phyloP scores from a whole-genome alignment of 2,113 vertebrate genomes.

The Centropus bengalensis region DNA sequence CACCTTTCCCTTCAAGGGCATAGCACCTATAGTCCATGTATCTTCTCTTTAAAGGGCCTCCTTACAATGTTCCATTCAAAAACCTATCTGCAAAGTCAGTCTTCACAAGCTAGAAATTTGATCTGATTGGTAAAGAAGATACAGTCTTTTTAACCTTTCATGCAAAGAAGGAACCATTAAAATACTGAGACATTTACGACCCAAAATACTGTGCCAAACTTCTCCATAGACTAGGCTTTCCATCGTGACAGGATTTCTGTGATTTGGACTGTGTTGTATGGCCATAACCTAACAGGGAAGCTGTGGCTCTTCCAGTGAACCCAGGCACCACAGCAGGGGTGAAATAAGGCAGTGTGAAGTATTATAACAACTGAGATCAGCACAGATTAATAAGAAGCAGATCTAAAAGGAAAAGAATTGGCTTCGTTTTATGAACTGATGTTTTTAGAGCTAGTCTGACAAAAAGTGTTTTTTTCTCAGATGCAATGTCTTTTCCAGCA shows the following conservation, averaged over 20 bases:
- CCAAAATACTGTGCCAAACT: neutral
- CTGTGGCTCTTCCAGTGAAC: neutral
- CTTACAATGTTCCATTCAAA: neutral
- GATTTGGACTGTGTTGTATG: neutral
- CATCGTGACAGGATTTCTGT: neutral
- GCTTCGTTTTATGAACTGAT: neutral
- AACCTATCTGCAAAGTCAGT: neutral
- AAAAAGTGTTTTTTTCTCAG: neutral
- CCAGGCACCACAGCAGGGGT: neutral
- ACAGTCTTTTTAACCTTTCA: neutral
- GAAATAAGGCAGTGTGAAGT: neutral
- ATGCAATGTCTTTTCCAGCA: neutral
- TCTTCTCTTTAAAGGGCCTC: neutral
- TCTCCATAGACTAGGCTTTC: neutral
- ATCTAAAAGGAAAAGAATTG: neutral
- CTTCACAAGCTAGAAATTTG: neutral
- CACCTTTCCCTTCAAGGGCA: neutral
- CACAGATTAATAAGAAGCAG: neutral
- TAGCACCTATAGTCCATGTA: neutral
- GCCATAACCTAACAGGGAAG: neutral
- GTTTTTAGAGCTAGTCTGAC: neutral
- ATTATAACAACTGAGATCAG: neutral
- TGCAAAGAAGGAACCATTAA: neutral
- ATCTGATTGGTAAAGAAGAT: neutral
- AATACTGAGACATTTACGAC: neutral